Evolutionary conservation across 2,113 vertebrate species (phyloP), one percentile per base, ranked within the genome.

Genomic region (Monarcha castaneiventris): DNA sequence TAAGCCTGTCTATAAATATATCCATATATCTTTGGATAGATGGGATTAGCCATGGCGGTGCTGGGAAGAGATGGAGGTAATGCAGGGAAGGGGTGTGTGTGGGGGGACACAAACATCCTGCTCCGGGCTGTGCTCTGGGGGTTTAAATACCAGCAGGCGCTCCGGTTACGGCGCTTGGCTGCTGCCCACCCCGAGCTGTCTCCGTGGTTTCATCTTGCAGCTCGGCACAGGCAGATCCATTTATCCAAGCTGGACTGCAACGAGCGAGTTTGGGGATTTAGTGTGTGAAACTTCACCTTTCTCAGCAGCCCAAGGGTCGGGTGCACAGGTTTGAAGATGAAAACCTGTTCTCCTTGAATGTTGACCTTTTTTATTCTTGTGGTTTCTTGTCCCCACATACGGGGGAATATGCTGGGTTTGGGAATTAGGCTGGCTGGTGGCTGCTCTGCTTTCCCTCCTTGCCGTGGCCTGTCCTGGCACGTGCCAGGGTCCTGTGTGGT

Each of bases 401-500:
- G 3, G 33, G 55, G 54, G 74, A 62, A 23, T 54, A 2, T 13
- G 25, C 64, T 35, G 6, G 37, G 8, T 74, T 37, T 85, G 44
- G 44, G 29, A 54, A 23, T 11, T 9, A 7, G 75, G n/a, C 6
- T 58, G 16, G 33, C 69, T 35, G 77, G 2, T 58, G 44, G 5
- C 59, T 30, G 51, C n/a, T 11, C 7, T 32, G 2, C 22, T 22
- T 61, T 32, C 13, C 19, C 18, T 63, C 26, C 41, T 18, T 3
- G 9, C 66, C 0, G 0, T 43, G 23, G 48, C 56, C 29, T 30
- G 54, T 26, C 35, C 56, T 48, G 6, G 64, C 22, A 35, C 1
- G 0, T 0, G 2, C 10, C 0, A 0, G 48, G 58, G 17, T 55
- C 6, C 73, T 35, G 37, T 0, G 0, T 11, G 8, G 3, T 27